These are phyloP conservation scores for Menura novaehollandiae DNA, from an alignment of 2,113 vertebrate species.

Conservation along the genomic window DNA sequence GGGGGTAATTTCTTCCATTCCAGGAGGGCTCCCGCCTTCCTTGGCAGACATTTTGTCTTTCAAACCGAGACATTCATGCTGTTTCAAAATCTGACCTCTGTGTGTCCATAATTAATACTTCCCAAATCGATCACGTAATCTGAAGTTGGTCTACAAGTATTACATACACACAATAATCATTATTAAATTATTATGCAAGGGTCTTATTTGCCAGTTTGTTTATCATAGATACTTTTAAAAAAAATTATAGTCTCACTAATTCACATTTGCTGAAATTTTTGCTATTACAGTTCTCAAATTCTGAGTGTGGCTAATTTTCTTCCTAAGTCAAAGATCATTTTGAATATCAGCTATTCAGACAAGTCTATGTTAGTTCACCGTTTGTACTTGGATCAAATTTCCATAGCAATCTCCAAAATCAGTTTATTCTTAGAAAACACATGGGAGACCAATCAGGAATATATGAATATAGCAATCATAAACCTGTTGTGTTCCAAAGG, in stretches of 20 bases:
- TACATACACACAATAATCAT: background rate
- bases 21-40: no score
- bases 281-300: background rate
- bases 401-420: background rate
- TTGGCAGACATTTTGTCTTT: no score
- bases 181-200: background rate
- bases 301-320: background rate
- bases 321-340: background rate
- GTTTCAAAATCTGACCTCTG: background rate
- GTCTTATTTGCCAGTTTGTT: background rate
- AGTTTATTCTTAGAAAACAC: background rate
- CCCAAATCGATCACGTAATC: background rate
- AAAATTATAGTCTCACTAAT: background rate
- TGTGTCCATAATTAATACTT: background rate
- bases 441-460: background rate
- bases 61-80: no score
- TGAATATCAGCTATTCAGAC: background rate
- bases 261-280: background rate
- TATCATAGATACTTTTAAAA: background rate
- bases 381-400: background rate
- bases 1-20: no score
- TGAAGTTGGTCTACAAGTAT: background rate
- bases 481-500: background rate
- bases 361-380: background rate
- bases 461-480: background rate